A percentile compares a stretch with the other conserved stretches of the same genome.
These are phyloP conservation scores for Eretmochelys imbricata DNA, from an alignment of 2,113 vertebrate genomes.

Conservation along the genomic window DNA sequence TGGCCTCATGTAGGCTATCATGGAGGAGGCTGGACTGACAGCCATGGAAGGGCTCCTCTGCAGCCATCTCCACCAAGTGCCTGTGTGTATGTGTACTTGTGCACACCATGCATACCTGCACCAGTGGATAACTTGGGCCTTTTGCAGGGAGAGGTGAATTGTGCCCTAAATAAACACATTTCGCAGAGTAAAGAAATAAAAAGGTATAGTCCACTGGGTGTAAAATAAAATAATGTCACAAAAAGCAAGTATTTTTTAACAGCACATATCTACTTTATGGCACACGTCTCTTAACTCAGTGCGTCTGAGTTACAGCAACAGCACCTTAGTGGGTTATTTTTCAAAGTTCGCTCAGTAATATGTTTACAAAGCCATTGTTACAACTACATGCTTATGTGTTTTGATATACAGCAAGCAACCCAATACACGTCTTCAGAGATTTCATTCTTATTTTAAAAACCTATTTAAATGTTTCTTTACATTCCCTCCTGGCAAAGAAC, in stretches of 20 bases:
- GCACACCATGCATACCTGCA: neutral
- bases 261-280: constrained; percentile 71
- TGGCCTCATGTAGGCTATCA: neutral
- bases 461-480: constrained; percentile 77
- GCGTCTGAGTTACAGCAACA: constrained; percentile 73
- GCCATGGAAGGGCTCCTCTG: neutral
- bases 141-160: neutral
- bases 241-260: constrained; percentile 75
- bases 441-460: constrained; percentile 73
- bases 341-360: constrained; percentile 77
- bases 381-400: constrained; percentile 72
- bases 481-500: constrained; percentile 64
- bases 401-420: constrained; percentile 72
- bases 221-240: constrained; percentile 56
- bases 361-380: constrained; percentile 79
- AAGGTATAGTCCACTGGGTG: constrained; percentile 36
- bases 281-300: constrained; percentile 70
- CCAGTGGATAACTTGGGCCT: neutral
- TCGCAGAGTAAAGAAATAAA: constrained; percentile 22
- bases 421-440: constrained; percentile 76
- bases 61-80: neutral
- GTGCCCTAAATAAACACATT: constrained; percentile 22
- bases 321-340: constrained; percentile 79
- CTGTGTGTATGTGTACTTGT: neutral
- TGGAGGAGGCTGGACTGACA: neutral